phyloP scores from a whole-genome alignment of 2,888 invertebrate genomes.

The Salpingus planirostris region DNA sequence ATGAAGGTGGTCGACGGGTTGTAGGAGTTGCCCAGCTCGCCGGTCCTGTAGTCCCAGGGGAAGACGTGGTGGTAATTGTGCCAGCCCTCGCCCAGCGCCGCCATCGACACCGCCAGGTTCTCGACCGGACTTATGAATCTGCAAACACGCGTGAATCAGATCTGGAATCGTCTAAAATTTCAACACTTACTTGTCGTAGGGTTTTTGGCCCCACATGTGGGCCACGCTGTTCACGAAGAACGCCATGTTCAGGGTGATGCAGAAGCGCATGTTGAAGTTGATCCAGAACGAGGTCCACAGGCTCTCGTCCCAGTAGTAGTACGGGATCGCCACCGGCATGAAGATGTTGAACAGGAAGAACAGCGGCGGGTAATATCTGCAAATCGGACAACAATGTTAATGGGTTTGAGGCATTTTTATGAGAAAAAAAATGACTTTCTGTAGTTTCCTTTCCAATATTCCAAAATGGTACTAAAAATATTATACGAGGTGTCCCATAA shows the following conservation, averaged over 20 bases:
- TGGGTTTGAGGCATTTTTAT: no score
- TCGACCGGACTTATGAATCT: constrained; percentile 68
- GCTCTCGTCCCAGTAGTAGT: constrained; percentile 76
- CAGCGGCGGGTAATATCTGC: constrained; percentile 60
- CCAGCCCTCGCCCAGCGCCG: constrained; percentile 74
- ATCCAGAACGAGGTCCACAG: constrained; percentile 73
- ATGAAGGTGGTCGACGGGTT: constrained; percentile 77
- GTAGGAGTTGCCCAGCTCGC: constrained; percentile 38
- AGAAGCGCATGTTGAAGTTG: constrained; percentile 73
- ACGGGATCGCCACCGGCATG: constrained; percentile 69
- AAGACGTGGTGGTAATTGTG: constrained; percentile 78
- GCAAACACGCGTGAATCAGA: constrained; percentile 17
- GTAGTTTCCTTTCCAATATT: no score
- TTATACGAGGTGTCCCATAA: no score
- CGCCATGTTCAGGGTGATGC: constrained; percentile 79
- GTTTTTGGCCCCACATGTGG: constrained; percentile 86
- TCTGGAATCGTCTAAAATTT: background rate
- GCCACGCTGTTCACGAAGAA: constrained; percentile 94
- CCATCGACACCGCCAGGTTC: constrained; percentile 62
- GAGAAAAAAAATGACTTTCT: no score
- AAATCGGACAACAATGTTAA: no score
- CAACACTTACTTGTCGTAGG: constrained; percentile 71
- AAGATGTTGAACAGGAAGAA: constrained; percentile 66
- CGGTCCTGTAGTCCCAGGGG: constrained; percentile 50
- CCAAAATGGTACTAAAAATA: no score